These are phyloP conservation scores for Oxygymnocypris stewartii DNA, from an alignment of 2,113 vertebrate genomes.

Conservation along the genomic window DNA sequence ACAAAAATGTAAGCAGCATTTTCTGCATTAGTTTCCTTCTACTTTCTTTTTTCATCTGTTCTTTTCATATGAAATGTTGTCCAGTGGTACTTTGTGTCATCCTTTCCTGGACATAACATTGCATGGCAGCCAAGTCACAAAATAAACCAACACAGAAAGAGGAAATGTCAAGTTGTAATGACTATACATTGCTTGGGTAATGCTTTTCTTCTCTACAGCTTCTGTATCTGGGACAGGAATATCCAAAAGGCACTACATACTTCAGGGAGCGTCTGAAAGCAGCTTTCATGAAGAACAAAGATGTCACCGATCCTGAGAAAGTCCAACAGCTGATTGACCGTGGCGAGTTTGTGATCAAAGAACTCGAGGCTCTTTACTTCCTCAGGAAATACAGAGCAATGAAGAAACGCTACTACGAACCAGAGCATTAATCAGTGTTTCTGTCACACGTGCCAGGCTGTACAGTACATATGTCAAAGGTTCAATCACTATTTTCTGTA, in stretches of 20 bases:
- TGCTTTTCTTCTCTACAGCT: conserved; percentile 75
- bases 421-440: conserved; percentile 54
- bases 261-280: conserved; percentile 88
- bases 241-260: conserved; percentile 88
- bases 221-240: conserved; percentile 89
- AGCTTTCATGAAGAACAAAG: conserved; percentile 92
- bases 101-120: not conserved
- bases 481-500: not conserved
- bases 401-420: conserved; percentile 89
- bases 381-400: conserved; percentile 93
- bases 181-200: not conserved
- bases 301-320: conserved; percentile 88
- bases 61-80: not conserved
- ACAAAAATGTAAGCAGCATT: conserved; percentile 68
- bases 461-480: not conserved
- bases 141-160: not conserved
- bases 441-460: not conserved
- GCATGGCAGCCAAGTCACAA: not conserved
- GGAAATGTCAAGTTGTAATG: not conserved
- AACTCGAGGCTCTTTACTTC: conserved; percentile 90
- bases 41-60: not conserved
- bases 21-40: not conserved
- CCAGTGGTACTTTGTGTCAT: not conserved
- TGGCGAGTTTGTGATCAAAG: conserved; percentile 93
- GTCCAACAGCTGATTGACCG: conserved; percentile 84